phyloP scores from a whole-genome alignment of 2,113 vertebrate species.

The Boulengeromyrus knoepffleri region DNA sequence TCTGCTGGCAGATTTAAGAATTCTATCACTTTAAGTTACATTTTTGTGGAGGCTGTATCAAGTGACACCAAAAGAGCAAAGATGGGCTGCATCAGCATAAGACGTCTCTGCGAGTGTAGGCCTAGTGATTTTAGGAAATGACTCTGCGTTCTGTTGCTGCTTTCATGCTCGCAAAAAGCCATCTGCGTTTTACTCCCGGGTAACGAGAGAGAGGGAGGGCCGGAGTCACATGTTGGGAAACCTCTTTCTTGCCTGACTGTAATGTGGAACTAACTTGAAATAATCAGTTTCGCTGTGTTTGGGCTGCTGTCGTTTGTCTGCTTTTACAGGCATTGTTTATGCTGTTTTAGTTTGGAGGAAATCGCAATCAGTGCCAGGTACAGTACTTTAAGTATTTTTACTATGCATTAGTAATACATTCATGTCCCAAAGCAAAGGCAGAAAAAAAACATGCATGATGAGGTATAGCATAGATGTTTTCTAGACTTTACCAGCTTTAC shows the following conservation, averaged over 20 bases:
- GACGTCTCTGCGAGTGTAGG: background rate
- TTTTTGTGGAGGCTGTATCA: background rate
- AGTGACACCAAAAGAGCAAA: background rate
- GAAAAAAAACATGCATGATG: background rate
- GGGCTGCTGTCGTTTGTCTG: background rate
- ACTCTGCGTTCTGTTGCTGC: background rate
- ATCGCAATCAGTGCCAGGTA: background rate
- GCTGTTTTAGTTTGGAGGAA: background rate
- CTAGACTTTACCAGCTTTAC: background rate
- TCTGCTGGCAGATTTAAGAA: background rate
- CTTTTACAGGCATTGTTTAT: background rate
- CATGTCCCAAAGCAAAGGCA: background rate
- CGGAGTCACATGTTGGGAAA: background rate
- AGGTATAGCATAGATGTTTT: background rate
- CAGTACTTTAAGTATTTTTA: background rate
- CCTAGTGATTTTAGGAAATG: background rate
- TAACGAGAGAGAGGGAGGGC: background rate
- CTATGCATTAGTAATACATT: background rate
- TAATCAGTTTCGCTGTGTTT: background rate
- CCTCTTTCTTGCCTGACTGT: background rate
- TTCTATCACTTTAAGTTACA: background rate
- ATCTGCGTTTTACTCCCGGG: background rate
- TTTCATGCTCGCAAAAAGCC: background rate
- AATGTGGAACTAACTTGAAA: background rate
- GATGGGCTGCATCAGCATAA: background rate